These are phyloP conservation scores for Dolichoris vasculosae DNA, from an alignment of 1,140 invertebrate species.

Conservation along the genomic window DNA sequence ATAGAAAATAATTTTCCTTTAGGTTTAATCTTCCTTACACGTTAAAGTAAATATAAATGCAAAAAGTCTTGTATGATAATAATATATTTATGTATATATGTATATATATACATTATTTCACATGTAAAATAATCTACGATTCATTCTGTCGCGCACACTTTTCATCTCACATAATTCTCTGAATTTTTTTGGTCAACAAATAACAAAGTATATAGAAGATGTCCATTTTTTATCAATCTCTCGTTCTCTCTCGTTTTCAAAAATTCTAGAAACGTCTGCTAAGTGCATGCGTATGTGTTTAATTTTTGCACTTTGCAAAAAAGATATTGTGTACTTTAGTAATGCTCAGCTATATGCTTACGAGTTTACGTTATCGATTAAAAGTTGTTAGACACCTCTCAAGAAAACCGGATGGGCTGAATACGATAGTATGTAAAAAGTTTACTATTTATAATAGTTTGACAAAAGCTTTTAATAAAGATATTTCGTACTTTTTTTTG, in stretches of 20 bases:
- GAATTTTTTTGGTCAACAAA: conserved; percentile 60
- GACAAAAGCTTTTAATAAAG: conserved; percentile 6
- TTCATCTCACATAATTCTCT: conserved; percentile 53
- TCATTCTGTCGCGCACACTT: conserved; percentile 48
- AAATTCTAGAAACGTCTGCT: conserved; percentile 49
- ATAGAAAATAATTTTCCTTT: conserved; percentile 15
- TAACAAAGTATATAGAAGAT: conserved; percentile 62
- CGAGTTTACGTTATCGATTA: conserved; percentile 33
- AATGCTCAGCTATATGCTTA: conserved; percentile 8
- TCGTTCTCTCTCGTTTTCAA: conserved; percentile 48
- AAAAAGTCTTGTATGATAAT: conserved; percentile 58
- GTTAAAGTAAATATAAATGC: conserved; percentile 46
- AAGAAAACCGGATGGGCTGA: neutral
- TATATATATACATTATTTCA: conserved; percentile 69
- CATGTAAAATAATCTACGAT: conserved; percentile 66
- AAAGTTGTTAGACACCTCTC: conserved; percentile 6
- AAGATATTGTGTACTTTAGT: conserved; percentile 25
- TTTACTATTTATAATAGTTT: conserved; percentile 4
- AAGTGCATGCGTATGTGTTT: conserved; percentile 33
- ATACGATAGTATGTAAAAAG: neutral
- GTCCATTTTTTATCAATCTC: conserved; percentile 47
- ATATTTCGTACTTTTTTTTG: neutral
- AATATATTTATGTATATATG: conserved; percentile 59
- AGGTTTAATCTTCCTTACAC: too few relatives aligned
- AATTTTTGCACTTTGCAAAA: conserved; percentile 24